Evolutionary conservation across 2,888 invertebrate genomes (phyloP).

Genomic region (Calephelis perditalis): DNA sequence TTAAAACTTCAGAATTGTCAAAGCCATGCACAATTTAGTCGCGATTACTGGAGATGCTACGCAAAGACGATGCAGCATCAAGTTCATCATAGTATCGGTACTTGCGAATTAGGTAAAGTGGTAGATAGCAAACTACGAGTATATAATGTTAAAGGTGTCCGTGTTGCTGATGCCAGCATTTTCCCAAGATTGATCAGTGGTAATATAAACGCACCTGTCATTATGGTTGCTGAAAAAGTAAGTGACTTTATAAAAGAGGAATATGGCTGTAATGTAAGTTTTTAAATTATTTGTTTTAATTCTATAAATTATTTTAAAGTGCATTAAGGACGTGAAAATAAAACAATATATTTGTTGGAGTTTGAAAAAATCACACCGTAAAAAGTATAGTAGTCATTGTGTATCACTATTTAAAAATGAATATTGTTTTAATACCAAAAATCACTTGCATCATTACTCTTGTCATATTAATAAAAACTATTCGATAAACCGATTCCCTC

Average conservation of each 20-base stretch:
- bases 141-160: conserved; percentile 31
- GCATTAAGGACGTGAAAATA: too few relatives aligned
- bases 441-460: too few relatives aligned
- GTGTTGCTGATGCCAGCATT: conserved; percentile 42
- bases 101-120: conserved; percentile 86
- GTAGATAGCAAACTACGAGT: conserved; percentile 77
- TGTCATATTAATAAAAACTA: too few relatives aligned
- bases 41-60: conserved; percentile 48
- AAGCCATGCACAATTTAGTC: conserved; percentile 31
- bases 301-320: too few relatives aligned
- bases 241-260: conserved; percentile 39
- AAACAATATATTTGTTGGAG: too few relatives aligned
- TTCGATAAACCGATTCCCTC: too few relatives aligned
- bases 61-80: conserved; percentile 67
- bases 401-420: too few relatives aligned
- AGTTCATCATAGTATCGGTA: conserved; percentile 83
- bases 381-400: too few relatives aligned
- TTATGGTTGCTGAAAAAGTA: conserved; percentile 42
- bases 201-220: conserved; percentile 70
- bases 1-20: conserved; percentile 36
- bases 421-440: too few relatives aligned
- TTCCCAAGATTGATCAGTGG: conserved; percentile 75
- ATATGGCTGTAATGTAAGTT: neutral
- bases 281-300: too few relatives aligned
- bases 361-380: too few relatives aligned